Base-by-base conservation (phyloP, 2,888 invertebrate genomes). In the Brenthis daphne region DNA sequence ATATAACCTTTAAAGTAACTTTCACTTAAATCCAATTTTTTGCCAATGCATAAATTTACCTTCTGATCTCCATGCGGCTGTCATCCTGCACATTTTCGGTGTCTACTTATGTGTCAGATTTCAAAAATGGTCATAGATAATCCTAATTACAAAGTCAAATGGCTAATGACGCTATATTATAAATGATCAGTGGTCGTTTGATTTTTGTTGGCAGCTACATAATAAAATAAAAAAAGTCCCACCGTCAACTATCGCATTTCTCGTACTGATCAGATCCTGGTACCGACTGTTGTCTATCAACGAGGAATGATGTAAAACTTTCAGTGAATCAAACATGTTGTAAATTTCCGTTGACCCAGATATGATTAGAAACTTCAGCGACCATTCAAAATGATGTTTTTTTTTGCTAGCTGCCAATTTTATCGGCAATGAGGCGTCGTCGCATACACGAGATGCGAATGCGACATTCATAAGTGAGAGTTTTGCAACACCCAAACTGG, bases 401-500 rank as follows among this genome's bases (percentile, higher is more conserved):
- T 20, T 20, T 92, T 92, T 79, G 78, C 87, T 85, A 75, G 78
- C 79, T 87, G 88, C 87, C 87, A 89, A 89, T 89, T 88, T 74
- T 85, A 83, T 88, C 79, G 83, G 87, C 85, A 88, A 89, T 86
- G 83, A 82, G 84, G 84, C 85, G 85, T 82, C 85, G 85, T 82
- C 83, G 83, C 82, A 85, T 85, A 82, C 85, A 82, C 83, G 85
- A 86, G 85, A 88, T 86, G 85, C 86, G 89, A 89, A 87, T 86
- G 86, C 87, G 90, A 89, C 90, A 88, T 87, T 85, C 84, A 88
- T 84, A 79, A 92, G 92, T 91, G 92, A 92, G 92, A 92, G 92
- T 92, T 90, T 87, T 84, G 85, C 86, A 84, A 86, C 87, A 86
- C 87, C 89, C 84, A 91, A 92, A 91, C 91, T 89, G 89, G 90